Conservation (phyloP, 2,797 vertebrate species). For the Salmo trutta region DNA sequence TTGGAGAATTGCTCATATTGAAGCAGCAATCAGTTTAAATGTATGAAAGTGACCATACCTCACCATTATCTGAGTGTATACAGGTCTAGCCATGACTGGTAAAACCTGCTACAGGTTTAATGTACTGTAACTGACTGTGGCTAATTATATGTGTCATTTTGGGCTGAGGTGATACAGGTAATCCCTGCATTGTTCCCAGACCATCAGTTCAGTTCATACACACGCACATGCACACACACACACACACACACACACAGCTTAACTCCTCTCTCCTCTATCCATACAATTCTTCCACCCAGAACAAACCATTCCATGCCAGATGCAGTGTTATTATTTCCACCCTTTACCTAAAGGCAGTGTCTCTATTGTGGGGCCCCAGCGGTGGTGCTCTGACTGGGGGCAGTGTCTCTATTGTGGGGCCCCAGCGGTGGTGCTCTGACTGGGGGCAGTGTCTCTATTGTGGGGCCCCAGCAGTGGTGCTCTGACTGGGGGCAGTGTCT, state of each 20-base stretch:
- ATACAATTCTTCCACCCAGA: slow-evolving; percentile 9
- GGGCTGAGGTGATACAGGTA: not conserved
- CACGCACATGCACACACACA: too few relatives aligned
- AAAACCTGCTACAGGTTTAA: slow-evolving; percentile 1
- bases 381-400: too few relatives aligned
- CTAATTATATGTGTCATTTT: slow-evolving; percentile 14
- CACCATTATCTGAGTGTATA: not conserved
- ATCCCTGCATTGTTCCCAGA: slow-evolving; percentile 14
- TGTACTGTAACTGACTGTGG: not conserved
- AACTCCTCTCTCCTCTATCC: not conserved
- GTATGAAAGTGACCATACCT: too few relatives aligned
- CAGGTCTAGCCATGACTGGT: not conserved
- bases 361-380: slow-evolving; percentile 7
- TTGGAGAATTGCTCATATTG: too few relatives aligned
- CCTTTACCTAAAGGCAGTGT: not conserved
- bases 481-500: too few relatives aligned
- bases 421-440: too few relatives aligned
- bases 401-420: too few relatives aligned
- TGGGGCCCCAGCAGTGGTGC: too few relatives aligned
- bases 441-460: too few relatives aligned
- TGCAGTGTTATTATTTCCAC: slow-evolving; percentile 13
- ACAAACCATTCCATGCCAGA: slow-evolving; percentile 5
- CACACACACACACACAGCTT: not conserved
- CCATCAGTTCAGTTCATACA: too few relatives aligned
- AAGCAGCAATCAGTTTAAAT: too few relatives aligned